Conservation (phyloP, 2,113 vertebrate genomes). For the Calyptommatus sinebrachiatus region DNA sequence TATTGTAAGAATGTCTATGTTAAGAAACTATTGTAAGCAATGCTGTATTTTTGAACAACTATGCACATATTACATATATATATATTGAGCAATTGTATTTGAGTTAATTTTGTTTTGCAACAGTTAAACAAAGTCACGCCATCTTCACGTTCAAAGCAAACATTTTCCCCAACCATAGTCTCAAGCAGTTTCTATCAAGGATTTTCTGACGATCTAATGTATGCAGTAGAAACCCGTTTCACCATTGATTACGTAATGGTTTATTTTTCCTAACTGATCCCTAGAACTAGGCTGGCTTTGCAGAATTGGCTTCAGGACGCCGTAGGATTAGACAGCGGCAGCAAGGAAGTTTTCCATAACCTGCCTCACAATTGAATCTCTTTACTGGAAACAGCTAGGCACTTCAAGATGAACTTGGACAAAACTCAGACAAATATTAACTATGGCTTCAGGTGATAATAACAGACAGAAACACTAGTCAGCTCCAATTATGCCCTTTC, state of each 20-base stretch:
- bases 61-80: too few relatives aligned
- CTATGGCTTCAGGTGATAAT: not conserved
- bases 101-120: too few relatives aligned
- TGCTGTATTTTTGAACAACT: too few relatives aligned
- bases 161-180: not conserved
- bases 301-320: not conserved
- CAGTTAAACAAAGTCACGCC: too few relatives aligned
- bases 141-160: too few relatives aligned
- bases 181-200: not conserved
- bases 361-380: slow-evolving; percentile 13
- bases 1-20: too few relatives aligned
- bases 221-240: not conserved
- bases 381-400: slow-evolving; percentile 15
- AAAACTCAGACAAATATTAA: slow-evolving; percentile 40
- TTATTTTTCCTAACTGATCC: not conserved
- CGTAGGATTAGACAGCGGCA: not conserved
- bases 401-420: slow-evolving; percentile 7
- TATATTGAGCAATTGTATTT: too few relatives aligned
- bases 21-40: too few relatives aligned
- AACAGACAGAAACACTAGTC: slow-evolving; percentile 33
- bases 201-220: not conserved
- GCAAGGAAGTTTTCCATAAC: slow-evolving; percentile 5
- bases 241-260: not conserved
- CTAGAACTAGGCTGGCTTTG: not conserved
- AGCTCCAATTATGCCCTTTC: slow-evolving; percentile 43